Evolutionary conservation across 1,140 invertebrate species (phyloP).

Genomic region (Bombus picipes): DNA sequence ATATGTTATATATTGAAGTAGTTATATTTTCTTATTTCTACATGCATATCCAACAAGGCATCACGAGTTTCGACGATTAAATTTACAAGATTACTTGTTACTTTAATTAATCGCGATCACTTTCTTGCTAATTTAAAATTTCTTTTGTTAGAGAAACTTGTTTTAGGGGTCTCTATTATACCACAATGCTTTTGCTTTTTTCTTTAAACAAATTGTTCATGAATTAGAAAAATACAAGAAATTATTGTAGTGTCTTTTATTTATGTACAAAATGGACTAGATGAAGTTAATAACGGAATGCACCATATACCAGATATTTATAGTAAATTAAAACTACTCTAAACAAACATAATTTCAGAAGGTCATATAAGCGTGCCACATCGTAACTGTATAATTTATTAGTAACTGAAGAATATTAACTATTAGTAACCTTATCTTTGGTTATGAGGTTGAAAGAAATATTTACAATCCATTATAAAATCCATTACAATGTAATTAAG

Average conservation of each 20-base stretch:
- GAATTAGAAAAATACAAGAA: slow-evolving; percentile 27
- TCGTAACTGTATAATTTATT: neutral
- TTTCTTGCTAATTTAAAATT: neutral
- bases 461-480: slow-evolving; percentile 17
- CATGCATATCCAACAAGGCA: slow-evolving; percentile 31
- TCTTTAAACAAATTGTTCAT: slow-evolving; percentile 19
- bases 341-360: neutral
- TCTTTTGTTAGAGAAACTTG: slow-evolving; percentile 2
- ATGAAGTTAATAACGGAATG: slow-evolving; percentile 53
- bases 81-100: slow-evolving; percentile 17
- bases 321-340: slow-evolving; percentile 33
- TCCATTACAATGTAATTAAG: neutral
- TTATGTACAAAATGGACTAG: slow-evolving; percentile 57
- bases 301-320: slow-evolving; percentile 12
- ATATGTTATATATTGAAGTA: slow-evolving; percentile 47
- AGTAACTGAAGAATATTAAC: neutral
- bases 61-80: slow-evolving; percentile 58
- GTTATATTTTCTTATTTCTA: slow-evolving; percentile 23
- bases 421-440: slow-evolving; percentile 24
- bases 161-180: slow-evolving; percentile 6
- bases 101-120: neutral
- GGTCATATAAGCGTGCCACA: slow-evolving; percentile 1
- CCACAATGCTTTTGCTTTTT: neutral
- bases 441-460: slow-evolving; percentile 5
- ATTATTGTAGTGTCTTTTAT: slow-evolving; percentile 25